Evolutionary conservation across 2,888 invertebrate genomes (phyloP).

Genomic region (Timema cristinae): DNA sequence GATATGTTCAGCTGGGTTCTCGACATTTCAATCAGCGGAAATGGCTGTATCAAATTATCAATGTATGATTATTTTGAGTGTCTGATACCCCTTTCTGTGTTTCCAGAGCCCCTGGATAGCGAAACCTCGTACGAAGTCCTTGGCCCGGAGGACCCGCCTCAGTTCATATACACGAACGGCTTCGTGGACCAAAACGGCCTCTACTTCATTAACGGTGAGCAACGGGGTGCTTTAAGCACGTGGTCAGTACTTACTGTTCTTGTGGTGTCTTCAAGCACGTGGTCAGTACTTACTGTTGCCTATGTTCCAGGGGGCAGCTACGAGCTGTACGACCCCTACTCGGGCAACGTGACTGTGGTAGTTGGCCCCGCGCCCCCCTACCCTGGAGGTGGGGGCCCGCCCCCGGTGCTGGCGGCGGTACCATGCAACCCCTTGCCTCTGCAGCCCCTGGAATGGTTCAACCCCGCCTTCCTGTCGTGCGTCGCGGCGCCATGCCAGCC

Average conservation of each 20-base stretch:
- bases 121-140: conserved; percentile 31
- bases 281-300: background rate
- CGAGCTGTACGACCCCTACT: conserved; percentile 41
- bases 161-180: conserved; percentile 38
- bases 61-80: background rate
- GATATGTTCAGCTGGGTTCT: too few species aligned
- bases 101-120: conserved; percentile 26
- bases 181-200: conserved; percentile 49
- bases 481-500: conserved; percentile 37
- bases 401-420: conserved; percentile 43
- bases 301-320: conserved; percentile 33
- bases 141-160: conserved; percentile 40
- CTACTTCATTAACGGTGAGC: conserved; percentile 50
- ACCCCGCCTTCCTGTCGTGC: conserved; percentile 38
- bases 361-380: conserved; percentile 43
- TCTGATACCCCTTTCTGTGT: background rate
- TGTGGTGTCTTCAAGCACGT: background rate
- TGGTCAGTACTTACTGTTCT: background rate
- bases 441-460: conserved; percentile 49
- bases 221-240: background rate
- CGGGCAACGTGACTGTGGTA: conserved; percentile 41
- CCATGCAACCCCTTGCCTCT: conserved; percentile 48
- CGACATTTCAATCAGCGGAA: too few species aligned
- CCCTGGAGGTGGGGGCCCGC: conserved; percentile 36
- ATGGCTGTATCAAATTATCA: too few species aligned